Percentiles rank a stretch among this genome's conserved stretches.
Conservation (phyloP, 2,113 vertebrate genomes). For the Amblyornis subalaris region DNA sequence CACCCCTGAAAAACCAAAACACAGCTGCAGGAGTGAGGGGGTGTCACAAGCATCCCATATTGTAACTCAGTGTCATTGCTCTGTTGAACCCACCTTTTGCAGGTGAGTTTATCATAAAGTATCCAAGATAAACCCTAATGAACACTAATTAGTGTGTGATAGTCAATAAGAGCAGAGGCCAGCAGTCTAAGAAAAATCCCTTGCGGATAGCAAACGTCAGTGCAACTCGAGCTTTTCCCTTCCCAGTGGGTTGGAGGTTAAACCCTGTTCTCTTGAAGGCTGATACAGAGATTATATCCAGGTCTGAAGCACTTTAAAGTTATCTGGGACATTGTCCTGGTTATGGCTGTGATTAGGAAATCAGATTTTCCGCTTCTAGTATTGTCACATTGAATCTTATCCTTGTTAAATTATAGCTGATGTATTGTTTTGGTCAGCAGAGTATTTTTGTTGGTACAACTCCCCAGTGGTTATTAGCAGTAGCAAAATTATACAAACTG, state of each 20-base stretch:
- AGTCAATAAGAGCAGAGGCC: not conserved
- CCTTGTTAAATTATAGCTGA: not conserved
- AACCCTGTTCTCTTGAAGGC: not conserved
- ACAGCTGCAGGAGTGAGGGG: not conserved
- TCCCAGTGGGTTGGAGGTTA: not conserved
- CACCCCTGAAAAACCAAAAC: not conserved
- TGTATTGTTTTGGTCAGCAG: not conserved
- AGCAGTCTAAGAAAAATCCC: not conserved
- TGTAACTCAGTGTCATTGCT: not conserved
- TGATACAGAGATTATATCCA: not conserved
- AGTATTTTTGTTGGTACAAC: not conserved
- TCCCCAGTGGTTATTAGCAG: not conserved
- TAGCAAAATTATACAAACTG: not conserved
- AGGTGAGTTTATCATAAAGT: not conserved
- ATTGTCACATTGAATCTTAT: not conserved
- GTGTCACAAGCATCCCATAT: not conserved
- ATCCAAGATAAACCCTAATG: not conserved
- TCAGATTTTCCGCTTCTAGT: not conserved
- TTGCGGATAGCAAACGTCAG: not conserved
- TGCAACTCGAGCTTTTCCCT: not conserved
- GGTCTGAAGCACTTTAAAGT: not conserved
- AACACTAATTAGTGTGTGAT: not conserved
- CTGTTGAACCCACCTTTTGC: not conserved
- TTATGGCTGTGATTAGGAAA: not conserved
- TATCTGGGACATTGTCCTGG: not conserved